Conservation (phyloP, 2,113 vertebrate species). For the Cervus canadensis region DNA sequence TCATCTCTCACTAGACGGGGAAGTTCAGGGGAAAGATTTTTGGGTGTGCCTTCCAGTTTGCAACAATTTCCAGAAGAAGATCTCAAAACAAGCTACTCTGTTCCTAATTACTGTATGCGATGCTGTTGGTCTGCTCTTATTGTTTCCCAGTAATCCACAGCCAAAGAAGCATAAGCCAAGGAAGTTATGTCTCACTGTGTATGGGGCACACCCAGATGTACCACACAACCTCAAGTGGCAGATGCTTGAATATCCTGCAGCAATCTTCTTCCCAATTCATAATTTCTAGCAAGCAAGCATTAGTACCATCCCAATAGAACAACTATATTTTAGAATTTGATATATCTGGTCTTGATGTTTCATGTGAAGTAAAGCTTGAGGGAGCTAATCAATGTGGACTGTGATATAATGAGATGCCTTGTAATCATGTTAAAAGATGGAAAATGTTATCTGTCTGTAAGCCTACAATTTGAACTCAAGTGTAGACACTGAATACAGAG, state of each 20-base stretch:
- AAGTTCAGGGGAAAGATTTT: neutral
- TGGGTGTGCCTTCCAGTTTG: neutral
- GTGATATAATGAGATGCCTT: neutral
- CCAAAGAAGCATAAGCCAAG: neutral
- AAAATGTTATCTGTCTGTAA: neutral
- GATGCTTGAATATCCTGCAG: neutral
- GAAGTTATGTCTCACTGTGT: neutral
- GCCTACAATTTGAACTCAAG: neutral
- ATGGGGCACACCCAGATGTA: neutral
- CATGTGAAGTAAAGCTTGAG: neutral
- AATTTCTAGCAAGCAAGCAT: neutral
- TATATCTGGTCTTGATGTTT: neutral
- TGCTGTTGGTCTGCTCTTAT: neutral
- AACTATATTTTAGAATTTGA: neutral
- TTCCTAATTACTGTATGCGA: slow-evolving; percentile 29
- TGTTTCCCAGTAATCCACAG: slow-evolving; percentile 25
- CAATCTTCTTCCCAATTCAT: neutral
- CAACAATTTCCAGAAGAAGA: slow-evolving; percentile 5
- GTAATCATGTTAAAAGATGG: neutral
- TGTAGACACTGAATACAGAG: neutral
- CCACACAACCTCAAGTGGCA: neutral
- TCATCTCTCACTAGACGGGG: neutral
- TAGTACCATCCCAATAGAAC: neutral
- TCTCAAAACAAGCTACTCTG: neutral
- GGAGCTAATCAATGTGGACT: neutral